Base-by-base conservation (phyloP, 64 coral and sea anemone genomes). In the Actinia tenebrosa region DNA sequence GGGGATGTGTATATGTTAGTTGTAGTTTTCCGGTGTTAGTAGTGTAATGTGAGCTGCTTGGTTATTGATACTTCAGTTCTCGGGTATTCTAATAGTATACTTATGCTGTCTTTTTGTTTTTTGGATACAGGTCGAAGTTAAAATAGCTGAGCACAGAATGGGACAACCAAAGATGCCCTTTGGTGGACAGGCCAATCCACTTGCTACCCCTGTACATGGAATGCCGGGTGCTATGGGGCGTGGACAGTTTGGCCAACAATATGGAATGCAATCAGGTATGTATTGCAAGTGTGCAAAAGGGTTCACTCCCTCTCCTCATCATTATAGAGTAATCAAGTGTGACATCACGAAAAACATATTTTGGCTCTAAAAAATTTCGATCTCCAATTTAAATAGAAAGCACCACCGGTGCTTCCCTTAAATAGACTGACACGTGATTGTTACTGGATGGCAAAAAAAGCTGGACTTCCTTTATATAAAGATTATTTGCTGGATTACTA, bases 161-260 rank as follows among this genome's bases (percentile, higher is more conserved):
- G 20, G 44, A 11, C 46, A 58, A 11, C 37, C 10, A 25, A 58
- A 85, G 55, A n/a, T 56, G 2, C 5, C n/a, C 1, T 44, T 53
- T 37, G 56, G 83, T 20, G 83, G 83, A 4, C 79, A 81, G 18
- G 15, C 18, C 3, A 85, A 85, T 5, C 83, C 56, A 22, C 58
- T 85, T 5, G 83, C 83, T 16, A 85, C 83, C n/a, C 83, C 60
- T 27, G 79, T 81, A 53, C 79, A 81, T 53, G 50, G 79, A 7
- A 81, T 81, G 79, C 79, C 53, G 46, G 50, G 50, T 5, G 30
- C 44, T 26, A 85, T 85, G 53, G 83, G 83, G 13, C 26, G 83
- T 56, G 83, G 83, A 2, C 83, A 85, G 43, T 85, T 30, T 27
- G 16, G 16, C 6, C 54, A 64, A 42, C 83, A 85, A 44, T 56